These are phyloP conservation scores for Muscicapa striata DNA, from an alignment of 2,797 vertebrate species.

Conservation along the genomic window DNA sequence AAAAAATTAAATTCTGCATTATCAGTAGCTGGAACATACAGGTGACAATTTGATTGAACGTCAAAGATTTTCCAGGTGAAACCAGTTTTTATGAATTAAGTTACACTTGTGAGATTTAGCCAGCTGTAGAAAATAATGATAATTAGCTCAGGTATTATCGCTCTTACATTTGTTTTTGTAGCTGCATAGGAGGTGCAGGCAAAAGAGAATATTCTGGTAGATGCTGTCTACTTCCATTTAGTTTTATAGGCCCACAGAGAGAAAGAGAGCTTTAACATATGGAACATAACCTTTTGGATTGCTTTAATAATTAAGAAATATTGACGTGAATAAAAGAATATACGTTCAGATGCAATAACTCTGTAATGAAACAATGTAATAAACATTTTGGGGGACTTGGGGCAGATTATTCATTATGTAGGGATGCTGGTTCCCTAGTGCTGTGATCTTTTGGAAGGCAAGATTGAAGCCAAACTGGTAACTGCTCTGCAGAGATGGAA, in stretches of 20 bases:
- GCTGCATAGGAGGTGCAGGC: not conserved
- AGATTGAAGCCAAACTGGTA: not conserved
- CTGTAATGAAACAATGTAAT: not conserved
- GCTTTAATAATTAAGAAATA: constrained; percentile 49
- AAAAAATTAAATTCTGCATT: not conserved
- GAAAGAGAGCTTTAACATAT: constrained; percentile 26
- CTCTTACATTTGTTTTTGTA: constrained; percentile 43
- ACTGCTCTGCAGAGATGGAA: not conserved
- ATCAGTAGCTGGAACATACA: not conserved
- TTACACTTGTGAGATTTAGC: constrained; percentile 1
- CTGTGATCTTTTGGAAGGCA: not conserved
- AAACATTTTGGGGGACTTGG: not conserved
- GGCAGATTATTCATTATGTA: not conserved
- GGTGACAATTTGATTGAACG: constrained; percentile 12
- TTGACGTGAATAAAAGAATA: not conserved
- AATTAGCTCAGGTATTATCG: not conserved
- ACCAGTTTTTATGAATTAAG: constrained; percentile 5
- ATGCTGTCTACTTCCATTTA: constrained; percentile 32
- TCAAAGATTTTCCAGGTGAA: constrained; percentile 7
- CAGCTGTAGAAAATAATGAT: constrained; percentile 28
- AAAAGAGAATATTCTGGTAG: constrained; percentile 34
- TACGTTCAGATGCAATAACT: not conserved
- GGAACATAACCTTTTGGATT: constrained; percentile 27
- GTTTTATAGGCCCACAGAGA: constrained; percentile 62
- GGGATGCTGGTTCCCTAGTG: not conserved